Conservation (phyloP, 2,888 invertebrate species). For the Apeira syringaria region DNA sequence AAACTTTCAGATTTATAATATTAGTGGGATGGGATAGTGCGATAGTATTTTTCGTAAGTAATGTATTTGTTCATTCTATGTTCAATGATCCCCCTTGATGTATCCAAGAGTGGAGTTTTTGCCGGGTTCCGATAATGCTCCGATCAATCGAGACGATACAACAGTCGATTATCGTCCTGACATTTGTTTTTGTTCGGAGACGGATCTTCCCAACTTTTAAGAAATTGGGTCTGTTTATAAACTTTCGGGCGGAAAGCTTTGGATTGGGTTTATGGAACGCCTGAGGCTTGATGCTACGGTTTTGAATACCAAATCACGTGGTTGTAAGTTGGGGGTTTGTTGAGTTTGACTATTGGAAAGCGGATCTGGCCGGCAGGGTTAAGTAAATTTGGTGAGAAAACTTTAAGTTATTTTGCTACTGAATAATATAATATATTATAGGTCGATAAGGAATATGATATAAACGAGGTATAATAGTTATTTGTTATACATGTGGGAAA, state of each 20-base stretch:
- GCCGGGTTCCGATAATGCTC: slow-evolving; percentile 25
- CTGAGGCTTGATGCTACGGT: slow-evolving; percentile 6
- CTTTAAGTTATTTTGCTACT: too few relatives aligned
- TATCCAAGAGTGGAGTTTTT: slow-evolving; percentile 21
- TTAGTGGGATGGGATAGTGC: too few relatives aligned
- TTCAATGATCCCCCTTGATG: slow-evolving; percentile 1
- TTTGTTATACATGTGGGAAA: too few relatives aligned
- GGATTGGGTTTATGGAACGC: slow-evolving; percentile 2
- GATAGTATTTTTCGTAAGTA: too few relatives aligned
- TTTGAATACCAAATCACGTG: slow-evolving; percentile 3
- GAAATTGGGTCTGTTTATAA: slow-evolving; percentile 28
- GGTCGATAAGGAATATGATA: too few relatives aligned
- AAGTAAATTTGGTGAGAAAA: too few relatives aligned
- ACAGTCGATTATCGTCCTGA: slow-evolving; percentile 32
- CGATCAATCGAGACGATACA: slow-evolving; percentile 34
- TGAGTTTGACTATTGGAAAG: background rate
- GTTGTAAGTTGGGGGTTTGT: background rate
- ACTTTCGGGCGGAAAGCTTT: slow-evolving; percentile 10
- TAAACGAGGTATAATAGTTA: too few relatives aligned
- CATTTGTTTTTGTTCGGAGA: slow-evolving; percentile 34
- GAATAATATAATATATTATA: too few relatives aligned
- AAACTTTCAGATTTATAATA: too few relatives aligned
- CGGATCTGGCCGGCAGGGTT: background rate
- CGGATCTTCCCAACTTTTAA: slow-evolving; percentile 29
- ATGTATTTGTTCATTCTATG: slow-evolving; percentile 1